Evolutionary conservation across 2,888 invertebrate species (phyloP).

Genomic region (Petrophora chlorosata): DNA sequence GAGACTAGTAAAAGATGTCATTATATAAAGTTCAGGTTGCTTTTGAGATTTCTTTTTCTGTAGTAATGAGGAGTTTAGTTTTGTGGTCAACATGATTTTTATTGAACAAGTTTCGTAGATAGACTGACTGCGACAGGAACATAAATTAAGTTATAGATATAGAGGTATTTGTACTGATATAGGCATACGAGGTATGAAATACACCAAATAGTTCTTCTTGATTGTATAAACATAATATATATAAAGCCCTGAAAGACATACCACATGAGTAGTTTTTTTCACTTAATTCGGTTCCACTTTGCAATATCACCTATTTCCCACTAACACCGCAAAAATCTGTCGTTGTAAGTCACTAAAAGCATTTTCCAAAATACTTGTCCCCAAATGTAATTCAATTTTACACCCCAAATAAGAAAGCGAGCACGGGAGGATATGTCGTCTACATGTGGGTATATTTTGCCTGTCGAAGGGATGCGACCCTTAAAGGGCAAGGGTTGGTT

Average conservation of each 20-base stretch:
- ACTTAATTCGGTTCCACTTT: constrained; percentile 23
- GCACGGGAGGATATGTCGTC: constrained; percentile 54
- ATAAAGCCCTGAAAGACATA: no score
- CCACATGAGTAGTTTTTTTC: constrained; percentile 10
- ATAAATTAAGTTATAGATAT: no score
- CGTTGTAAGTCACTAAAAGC: constrained; percentile 50
- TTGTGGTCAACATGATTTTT: no score
- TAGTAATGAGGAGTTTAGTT: not conserved
- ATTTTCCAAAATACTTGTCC: constrained; percentile 61
- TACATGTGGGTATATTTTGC: constrained; percentile 23
- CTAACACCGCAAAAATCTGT: constrained; percentile 32
- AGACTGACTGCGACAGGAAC: no score
- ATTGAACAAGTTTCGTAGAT: no score
- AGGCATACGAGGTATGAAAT: no score
- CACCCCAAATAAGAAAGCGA: constrained; percentile 63
- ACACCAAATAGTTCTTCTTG: no score
- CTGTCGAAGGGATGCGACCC: constrained; percentile 40
- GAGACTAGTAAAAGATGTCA: constrained; percentile 35
- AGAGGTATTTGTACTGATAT: no score
- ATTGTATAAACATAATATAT: no score
- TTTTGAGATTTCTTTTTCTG: not conserved
- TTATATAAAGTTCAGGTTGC: constrained; percentile 2
- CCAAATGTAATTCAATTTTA: constrained; percentile 65
- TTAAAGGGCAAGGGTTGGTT: constrained; percentile 54
- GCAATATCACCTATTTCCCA: constrained; percentile 11